Evolutionary conservation across 1,140 invertebrate species (phyloP), one percentile per base, ranked within the genome.

Genomic region (Rhynchophorus ferrugineus): DNA sequence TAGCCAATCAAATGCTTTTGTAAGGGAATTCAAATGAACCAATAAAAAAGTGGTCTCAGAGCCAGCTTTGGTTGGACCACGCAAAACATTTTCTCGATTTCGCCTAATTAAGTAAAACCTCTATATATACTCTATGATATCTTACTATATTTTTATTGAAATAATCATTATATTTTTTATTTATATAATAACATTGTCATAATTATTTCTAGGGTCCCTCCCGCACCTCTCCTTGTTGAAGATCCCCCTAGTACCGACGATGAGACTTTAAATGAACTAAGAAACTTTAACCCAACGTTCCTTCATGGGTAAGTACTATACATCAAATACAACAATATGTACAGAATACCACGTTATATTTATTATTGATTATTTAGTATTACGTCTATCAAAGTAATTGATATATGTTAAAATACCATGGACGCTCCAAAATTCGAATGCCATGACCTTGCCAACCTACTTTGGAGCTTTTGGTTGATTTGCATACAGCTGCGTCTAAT

Each of bases 291-390:
- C 50, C 61, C 66, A 58, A 61, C 61, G 57, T 58, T 65, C 60
- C 66, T 68, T 52, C 63, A 68, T 68, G 66, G 63, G 66, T 68
- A 61, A 67, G 63, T 61, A 14, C 24, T 29, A 6, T 6, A 33
- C n/a, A 21, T 22, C 11, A 21, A 22, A 17, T 41, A 11, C 18
- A 17, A 17, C 8, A 8, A 29, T 29, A 29, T 29, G 24, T 29
- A 29, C 11, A 5, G 11, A 29, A 29, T 29, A 29, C 5, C 5
- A 29, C 5, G 11, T 29, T 29, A 29, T 29, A 11, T 6, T 6
- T 29, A 29, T 29, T 29, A 29, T n/a, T n/a, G n/a, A n/a, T n/a
- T n/a, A n/a, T n/a, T n/a, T n/a, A n/a, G n/a, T n/a, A n/a, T n/a
- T n/a, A n/a, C n/a, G n/a, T n/a, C n/a, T n/a, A n/a, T n/a, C n/a